These are phyloP conservation scores for Thyatira batis DNA, from an alignment of 2,888 invertebrate species.

Conservation along the genomic window DNA sequence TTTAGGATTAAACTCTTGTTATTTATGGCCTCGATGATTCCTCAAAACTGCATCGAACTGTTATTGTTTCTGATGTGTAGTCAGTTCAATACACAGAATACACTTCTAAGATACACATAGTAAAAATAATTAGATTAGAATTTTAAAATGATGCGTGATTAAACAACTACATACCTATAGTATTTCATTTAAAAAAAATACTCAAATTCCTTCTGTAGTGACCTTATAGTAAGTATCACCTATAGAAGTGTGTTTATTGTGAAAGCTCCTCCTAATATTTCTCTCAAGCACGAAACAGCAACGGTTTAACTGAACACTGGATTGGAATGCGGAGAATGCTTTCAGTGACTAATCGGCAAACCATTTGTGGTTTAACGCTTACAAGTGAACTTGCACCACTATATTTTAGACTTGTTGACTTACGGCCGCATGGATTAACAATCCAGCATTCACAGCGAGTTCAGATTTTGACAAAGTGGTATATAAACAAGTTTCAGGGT, in stretches of 20 bases:
- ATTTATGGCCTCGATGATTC: too few relatives aligned
- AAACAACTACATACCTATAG: too few relatives aligned
- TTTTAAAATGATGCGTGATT: too few relatives aligned
- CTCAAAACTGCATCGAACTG: too few relatives aligned
- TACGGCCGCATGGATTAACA: not conserved
- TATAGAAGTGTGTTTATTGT: not conserved
- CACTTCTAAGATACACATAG: too few relatives aligned
- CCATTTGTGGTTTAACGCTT: conserved; percentile 52
- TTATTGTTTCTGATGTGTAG: too few relatives aligned
- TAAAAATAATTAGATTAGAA: too few relatives aligned
- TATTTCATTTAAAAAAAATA: too few relatives aligned
- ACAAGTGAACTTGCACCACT: conserved; percentile 22
- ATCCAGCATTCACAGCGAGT: not conserved
- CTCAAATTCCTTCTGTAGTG: not conserved
- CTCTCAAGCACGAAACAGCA: not conserved
- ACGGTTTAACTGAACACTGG: conserved; percentile 37
- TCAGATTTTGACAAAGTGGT: not conserved
- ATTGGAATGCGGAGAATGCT: conserved; percentile 69
- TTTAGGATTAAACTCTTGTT: too few relatives aligned
- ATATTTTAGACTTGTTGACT: not conserved
- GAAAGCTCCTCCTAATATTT: not conserved
- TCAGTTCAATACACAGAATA: too few relatives aligned
- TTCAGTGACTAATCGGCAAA: conserved; percentile 73
- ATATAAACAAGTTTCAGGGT: too few relatives aligned
- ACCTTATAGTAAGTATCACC: not conserved